Conservation (phyloP, 2,113 vertebrate species). For the Physeter macrocephalus region DNA sequence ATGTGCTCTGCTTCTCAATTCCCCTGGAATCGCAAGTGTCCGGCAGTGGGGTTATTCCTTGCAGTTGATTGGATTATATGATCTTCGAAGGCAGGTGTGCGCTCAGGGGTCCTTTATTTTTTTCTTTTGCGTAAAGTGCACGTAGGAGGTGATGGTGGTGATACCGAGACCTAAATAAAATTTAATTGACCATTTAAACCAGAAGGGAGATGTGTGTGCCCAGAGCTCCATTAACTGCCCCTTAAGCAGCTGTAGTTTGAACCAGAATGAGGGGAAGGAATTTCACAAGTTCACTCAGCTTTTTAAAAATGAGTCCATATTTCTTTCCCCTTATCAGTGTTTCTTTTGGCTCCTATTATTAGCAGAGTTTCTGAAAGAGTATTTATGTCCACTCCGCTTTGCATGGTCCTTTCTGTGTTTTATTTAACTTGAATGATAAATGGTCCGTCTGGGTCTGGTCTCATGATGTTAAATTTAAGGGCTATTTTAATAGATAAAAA, state of each 20-base stretch:
- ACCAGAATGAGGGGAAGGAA: background rate
- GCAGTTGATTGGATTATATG: background rate
- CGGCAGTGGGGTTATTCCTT: background rate
- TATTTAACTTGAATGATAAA: conserved; percentile 62
- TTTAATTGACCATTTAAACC: conserved; percentile 13
- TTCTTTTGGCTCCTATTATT: conserved; percentile 45
- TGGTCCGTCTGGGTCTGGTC: conserved; percentile 39
- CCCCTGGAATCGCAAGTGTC: background rate
- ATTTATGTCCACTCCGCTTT: background rate
- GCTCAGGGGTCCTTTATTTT: background rate
- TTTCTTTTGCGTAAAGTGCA: background rate
- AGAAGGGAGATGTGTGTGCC: background rate
- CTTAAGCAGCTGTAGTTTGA: background rate
- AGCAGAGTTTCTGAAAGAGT: conserved; percentile 27
- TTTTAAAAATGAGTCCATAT: conserved; percentile 4
- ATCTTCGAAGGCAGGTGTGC: background rate
- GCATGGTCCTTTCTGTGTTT: background rate
- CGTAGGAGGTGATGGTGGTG: background rate
- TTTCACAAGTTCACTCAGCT: background rate
- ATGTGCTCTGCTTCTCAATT: background rate
- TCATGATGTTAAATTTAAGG: conserved; percentile 48
- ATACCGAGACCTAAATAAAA: background rate
- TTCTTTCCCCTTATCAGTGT: conserved; percentile 37
- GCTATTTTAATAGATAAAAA: conserved; percentile 46
- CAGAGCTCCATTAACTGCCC: background rate